Evolutionary conservation across 1,140 invertebrate genomes (phyloP), one percentile per base, ranked within the genome.

Genomic region (Drosophila tropicalis): DNA sequence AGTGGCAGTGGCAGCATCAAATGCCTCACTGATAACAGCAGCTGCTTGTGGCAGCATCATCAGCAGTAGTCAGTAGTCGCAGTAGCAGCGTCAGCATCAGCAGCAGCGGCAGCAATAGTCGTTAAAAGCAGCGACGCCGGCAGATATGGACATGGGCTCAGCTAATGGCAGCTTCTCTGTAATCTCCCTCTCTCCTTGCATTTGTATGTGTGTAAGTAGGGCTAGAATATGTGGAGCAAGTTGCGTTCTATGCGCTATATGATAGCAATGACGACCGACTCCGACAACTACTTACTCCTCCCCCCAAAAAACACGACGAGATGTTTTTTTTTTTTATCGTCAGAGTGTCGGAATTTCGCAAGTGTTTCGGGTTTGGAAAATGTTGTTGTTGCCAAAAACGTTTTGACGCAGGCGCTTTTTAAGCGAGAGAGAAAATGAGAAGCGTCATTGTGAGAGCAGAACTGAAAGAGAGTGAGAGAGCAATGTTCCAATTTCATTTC

Each of bases 151-250:
- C 56, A 58, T 58, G 56, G 56, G 56, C 62, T 63, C 72, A 67
- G 40, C 72, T 74, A 78, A 78, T 75, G 36, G 61, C 71, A 72
- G 72, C 79, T 69, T 62, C 70, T 68, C 72, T 89, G 83, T 89
- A 87, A 87, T 89, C 79, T 72, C 70, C 40, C 76, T 54, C 65
- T 32, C 29, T 12, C 57, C 66, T 34, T 70, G 29, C 15, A 19
- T 7, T 44, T 40, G 25, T 70, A 34, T 39, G 56, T 89, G 83
- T 87, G 83, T 87, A 87, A 87, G 83, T 87, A 87, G 83, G 83
- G 72, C 83, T 83, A 83, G 65, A 89, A 87, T 87, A 87, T 87
- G 65, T 87, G 76, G 83, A 87, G 84, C 83, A 87, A 83, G 84
- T 83, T 86, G 72, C 70, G 83, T 76, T 86, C 44, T 51, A 51